These are phyloP conservation scores for Lerista edwardsae DNA, from an alignment of 2,797 vertebrate genomes.

Conservation along the genomic window DNA sequence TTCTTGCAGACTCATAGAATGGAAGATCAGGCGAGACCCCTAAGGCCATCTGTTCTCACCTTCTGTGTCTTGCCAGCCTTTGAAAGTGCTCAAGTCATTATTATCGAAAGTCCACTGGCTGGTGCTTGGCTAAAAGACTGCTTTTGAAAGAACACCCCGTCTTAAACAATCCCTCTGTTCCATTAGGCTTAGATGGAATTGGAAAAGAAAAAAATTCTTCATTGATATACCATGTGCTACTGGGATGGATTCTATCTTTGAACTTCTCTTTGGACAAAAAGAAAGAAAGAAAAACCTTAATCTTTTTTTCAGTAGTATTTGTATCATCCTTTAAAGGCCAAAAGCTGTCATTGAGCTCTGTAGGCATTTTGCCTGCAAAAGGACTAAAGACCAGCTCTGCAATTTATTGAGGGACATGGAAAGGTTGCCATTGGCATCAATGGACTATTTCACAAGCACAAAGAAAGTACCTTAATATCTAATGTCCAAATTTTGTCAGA, in stretches of 20 bases:
- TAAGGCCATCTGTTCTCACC: conserved; percentile 14
- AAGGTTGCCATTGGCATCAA: conserved; percentile 4
- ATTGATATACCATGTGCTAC: conserved; percentile 17
- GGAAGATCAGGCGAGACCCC: conserved; percentile 15
- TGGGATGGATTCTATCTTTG: conserved; percentile 11
- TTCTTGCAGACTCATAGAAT: neutral
- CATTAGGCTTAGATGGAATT: neutral
- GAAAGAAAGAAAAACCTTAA: neutral
- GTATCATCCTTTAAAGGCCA: conserved; percentile 12
- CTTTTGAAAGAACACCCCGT: conserved; percentile 1
- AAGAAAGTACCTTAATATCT: conserved; percentile 20
- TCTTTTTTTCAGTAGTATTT: neutral
- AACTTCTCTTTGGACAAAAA: conserved; percentile 20
- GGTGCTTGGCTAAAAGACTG: conserved; percentile 7
- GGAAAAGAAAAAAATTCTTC: neutral
- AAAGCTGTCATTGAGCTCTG: conserved; percentile 10
- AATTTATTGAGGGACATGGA: conserved; percentile 6
- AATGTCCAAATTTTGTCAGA: neutral
- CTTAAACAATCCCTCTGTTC: neutral
- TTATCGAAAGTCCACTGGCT: conserved; percentile 18
- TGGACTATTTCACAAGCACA: conserved; percentile 3
- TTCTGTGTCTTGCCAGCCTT: conserved; percentile 2
- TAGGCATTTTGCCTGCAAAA: conserved; percentile 19
- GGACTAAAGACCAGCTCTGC: neutral
- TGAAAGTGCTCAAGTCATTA: conserved; percentile 8